phyloP scores from a whole-genome alignment of 2,113 vertebrate species.

The Agelaius tricolor region DNA sequence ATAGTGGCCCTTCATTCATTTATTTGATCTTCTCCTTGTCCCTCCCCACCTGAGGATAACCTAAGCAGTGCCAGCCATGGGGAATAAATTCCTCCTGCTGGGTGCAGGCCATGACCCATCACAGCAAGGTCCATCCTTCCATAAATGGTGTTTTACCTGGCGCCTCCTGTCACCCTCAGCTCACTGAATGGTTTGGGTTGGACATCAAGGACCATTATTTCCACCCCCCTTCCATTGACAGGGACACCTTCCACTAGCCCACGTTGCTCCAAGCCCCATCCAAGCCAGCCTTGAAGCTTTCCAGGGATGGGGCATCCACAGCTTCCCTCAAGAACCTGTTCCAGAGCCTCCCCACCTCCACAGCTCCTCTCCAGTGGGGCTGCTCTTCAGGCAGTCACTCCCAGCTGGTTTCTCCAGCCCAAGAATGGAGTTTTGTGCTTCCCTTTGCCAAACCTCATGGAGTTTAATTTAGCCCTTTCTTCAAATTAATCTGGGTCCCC shows the following conservation, averaged over 20 bases:
- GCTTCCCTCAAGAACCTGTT: too few species aligned
- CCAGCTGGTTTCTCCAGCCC: neutral
- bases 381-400: accelerated
- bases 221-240: neutral
- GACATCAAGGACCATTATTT: neutral
- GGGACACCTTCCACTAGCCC: accelerated
- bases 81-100: neutral
- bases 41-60: neutral
- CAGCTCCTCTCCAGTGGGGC: neutral
- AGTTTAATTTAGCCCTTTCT: neutral
- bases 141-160: accelerated
- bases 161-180: neutral
- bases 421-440: neutral
- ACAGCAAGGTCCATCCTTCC: neutral
- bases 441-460: neutral
- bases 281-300: neutral
- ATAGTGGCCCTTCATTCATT: accelerated
- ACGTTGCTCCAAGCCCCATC: neutral
- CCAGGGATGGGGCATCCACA: neutral
- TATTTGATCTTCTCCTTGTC: accelerated
- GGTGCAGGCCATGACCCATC: accelerated
- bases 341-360: neutral
- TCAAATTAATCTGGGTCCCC: neutral
- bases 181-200: neutral
- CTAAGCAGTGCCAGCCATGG: neutral